Evolutionary conservation across 2,888 invertebrate species (phyloP).

Genomic region (Plutella xylostella): DNA sequence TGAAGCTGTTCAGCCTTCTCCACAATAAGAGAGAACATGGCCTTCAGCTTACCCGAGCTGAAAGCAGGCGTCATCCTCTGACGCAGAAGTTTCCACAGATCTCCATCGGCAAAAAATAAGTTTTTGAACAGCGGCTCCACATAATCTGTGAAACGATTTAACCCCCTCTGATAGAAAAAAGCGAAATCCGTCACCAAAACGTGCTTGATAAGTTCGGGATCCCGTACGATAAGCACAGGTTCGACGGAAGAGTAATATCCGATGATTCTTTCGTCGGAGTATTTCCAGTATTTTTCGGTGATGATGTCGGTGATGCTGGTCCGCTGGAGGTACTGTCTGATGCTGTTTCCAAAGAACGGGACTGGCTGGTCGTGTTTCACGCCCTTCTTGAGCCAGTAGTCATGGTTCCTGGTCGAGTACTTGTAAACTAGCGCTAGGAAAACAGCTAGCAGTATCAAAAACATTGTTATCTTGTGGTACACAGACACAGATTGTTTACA

Average conservation of each 20-base stretch:
- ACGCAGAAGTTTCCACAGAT: constrained; percentile 30
- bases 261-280: constrained; percentile 27
- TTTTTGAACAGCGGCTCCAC: constrained; percentile 26
- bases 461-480: too few relatives aligned
- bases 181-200: constrained; percentile 26
- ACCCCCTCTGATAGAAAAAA: constrained; percentile 24
- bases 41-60: constrained; percentile 27
- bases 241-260: constrained; percentile 24
- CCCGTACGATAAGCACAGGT: constrained; percentile 25
- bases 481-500: too few relatives aligned
- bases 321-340: constrained; percentile 14
- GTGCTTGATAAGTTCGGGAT: constrained; percentile 27
- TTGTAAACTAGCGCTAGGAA: constrained; percentile 11
- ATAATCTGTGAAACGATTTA: constrained; percentile 20
- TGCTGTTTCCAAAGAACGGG: constrained; percentile 20
- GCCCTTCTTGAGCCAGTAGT: constrained; percentile 21
- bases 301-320: constrained; percentile 21
- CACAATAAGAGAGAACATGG: constrained; percentile 31
- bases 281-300: constrained; percentile 20
- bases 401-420: constrained; percentile 21
- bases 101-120: constrained; percentile 28
- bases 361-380: constrained; percentile 21
- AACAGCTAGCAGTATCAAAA: background rate
- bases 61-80: constrained; percentile 31
- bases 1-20: constrained; percentile 24